Base-by-base conservation (phyloP, 2,888 invertebrate genomes). In the Caenorhabditis sp. region DNA sequence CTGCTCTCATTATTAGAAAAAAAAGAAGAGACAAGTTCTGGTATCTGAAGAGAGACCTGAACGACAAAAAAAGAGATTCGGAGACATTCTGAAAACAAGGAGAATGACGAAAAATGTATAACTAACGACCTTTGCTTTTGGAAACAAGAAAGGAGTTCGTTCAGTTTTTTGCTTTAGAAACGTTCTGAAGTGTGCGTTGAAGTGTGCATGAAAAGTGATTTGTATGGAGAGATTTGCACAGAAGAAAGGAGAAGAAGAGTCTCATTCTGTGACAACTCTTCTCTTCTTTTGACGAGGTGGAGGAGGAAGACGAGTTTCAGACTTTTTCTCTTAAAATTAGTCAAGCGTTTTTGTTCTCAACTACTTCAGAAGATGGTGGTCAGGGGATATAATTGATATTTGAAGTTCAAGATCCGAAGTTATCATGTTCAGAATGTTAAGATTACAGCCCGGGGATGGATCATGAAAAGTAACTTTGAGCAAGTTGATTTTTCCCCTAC, bases 151-250 rank as follows among this genome's bases (percentile, higher is more conserved):
- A 47, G 19, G 19, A 47, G 2, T 14, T 66, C 7, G n/a, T 47
- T 38, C 35, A 38, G n/a, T 66, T 31, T 66, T 49, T n/a, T 2
- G 47, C 24, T 16, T 49, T 51, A 66, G 22, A 66, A 66, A 66
- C 66, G 66, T 66, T 66, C 66, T 66, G 66, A 66, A 66, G 49
- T 66, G 66, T 66, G 66, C 66, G 66, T 19, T 66, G 66, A 66
- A 66, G 66, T 49, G 51, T 66, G 51, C 66, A 66, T 49, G 51
- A 47, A 64, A 64, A 28, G 41, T 66, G 66, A 66, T 51, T 66
- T 49, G 16, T n/a, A 64, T 26, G 41, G 22, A 35, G 51, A 51
- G 31, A 49, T 26, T 8, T 44, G 41, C 28, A 24, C 54, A 16
- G 10, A 47, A 54, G 19, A 26, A 24, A 38, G 10, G 6, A n/a